Percentiles rank a stretch among this genome's conserved stretches.
Evolutionary conservation across 1,140 invertebrate species (phyloP).

Genomic region (Lepidurus couesii): DNA sequence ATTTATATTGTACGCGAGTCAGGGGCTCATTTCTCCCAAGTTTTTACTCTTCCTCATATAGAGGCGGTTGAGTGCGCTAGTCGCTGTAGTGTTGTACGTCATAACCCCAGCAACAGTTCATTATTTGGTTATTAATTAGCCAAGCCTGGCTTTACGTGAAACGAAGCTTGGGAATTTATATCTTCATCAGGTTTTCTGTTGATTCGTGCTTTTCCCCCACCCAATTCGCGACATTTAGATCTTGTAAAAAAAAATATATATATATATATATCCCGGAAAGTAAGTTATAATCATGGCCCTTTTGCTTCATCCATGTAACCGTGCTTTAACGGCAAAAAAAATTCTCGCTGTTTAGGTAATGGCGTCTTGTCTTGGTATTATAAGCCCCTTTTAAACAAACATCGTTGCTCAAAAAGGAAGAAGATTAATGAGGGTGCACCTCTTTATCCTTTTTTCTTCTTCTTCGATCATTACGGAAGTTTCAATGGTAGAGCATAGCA

Average conservation of each 20-base stretch:
- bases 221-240: too few relatives aligned
- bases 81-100: background rate
- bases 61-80: background rate
- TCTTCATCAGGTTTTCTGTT: too few relatives aligned
- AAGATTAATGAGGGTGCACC: slow-evolving; percentile 14
- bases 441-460: background rate
- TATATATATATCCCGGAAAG: background rate
- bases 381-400: background rate
- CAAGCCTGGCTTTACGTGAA: too few relatives aligned
- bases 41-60: background rate
- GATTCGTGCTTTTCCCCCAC: too few relatives aligned
- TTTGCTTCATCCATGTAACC: background rate
- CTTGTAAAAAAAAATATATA: background rate
- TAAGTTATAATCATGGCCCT: background rate
- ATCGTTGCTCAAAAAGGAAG: background rate
- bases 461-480: background rate
- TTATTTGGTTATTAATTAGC: background rate
- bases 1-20: background rate
- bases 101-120: background rate
- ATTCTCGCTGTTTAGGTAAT: background rate
- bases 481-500: background rate
- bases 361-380: background rate
- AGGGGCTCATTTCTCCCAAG: slow-evolving; percentile 5
- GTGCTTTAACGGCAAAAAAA: background rate
- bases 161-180: too few relatives aligned